Evolutionary conservation across 2,113 vertebrate species (phyloP), one percentile per base, ranked within the genome.

Genomic region (Acinonyx jubatus): DNA sequence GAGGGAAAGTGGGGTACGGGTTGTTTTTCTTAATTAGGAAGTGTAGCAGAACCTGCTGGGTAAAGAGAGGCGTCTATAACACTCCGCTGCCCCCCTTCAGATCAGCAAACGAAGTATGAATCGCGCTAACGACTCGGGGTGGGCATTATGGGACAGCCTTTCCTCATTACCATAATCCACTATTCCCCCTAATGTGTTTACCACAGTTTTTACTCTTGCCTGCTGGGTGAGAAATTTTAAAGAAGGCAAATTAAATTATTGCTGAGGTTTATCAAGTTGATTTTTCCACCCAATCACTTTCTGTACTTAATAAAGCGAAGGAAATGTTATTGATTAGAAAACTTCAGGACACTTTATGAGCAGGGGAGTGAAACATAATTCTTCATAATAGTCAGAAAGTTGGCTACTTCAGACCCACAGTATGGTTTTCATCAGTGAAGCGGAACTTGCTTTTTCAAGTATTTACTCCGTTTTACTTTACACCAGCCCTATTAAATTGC

Each of bases 211-310:
- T n/a, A 80, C 41, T 94, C 80, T 55, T 73, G 13, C 29, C 15
- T n/a, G 27, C 85, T 89, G 89, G 38, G 18, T 81, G 80, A 89
- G 65, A 93, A 88, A 48, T 96, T 80, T 76, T 94, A n/a, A 38
- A 71, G 65, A 84, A 91, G 57, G n/a, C 25, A 88, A 88, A 96
- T 96, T 92, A 80, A 97, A 91, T 97, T 90, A 93, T 78, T 61
- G 76, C 93, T 65, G 65, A 84, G 41, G 84, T 96, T 97, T 84
- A 96, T 96, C 91, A 84, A 92, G 89, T 81, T 95, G 48, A 97
- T 88, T 91, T 89, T 91, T 92, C 79, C 23, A 50, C 38, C 33
- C 38, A 85, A 83, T 89, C 76, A 85, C 55, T 87, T 88, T 97
- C 61, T 81, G 50, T 91, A 50, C 69, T 93, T 96, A 81, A 93